Percentiles rank a stretch among this genome's conserved stretches.
Conservation (phyloP, 2,113 vertebrate species). For the Halcyon senegalensis region DNA sequence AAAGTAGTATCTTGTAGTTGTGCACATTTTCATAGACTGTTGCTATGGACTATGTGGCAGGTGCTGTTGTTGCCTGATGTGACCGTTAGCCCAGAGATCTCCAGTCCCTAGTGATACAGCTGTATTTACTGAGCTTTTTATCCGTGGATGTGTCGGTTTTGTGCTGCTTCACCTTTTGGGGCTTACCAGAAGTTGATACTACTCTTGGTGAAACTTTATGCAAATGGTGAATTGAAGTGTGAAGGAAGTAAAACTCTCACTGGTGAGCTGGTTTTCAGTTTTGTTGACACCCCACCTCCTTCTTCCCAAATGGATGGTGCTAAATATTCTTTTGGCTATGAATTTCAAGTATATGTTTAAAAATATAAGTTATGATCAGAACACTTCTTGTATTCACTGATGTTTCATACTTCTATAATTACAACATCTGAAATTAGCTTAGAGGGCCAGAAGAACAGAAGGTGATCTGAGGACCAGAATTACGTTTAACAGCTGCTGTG, state of each 20-base stretch:
- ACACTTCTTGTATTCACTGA: neutral
- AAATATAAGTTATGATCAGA: neutral
- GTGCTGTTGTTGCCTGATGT: slow-evolving; percentile 33
- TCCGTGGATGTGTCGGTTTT: neutral
- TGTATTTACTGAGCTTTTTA: neutral
- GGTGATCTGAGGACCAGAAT: neutral
- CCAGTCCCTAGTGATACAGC: neutral
- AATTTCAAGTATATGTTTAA: neutral
- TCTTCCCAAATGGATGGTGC: neutral
- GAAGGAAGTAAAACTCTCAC: neutral
- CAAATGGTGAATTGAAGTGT: slow-evolving; percentile 29
- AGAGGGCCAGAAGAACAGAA: neutral
- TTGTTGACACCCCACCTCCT: neutral
- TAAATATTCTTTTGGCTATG: neutral
- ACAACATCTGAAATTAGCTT: neutral
- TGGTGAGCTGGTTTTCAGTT: neutral
- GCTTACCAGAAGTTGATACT: neutral
- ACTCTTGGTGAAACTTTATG: neutral
- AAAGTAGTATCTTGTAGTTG: fast-evolving
- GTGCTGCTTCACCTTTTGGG: slow-evolving; percentile 7
- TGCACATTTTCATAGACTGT: neutral
- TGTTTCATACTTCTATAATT: neutral
- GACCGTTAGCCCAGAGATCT: neutral
- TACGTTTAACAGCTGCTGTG: neutral
- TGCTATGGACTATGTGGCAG: slow-evolving; percentile 20